Evolutionary conservation across 2,888 invertebrate genomes (phyloP), one percentile per base, ranked within the genome.

Genomic region (Seira musarum): DNA sequence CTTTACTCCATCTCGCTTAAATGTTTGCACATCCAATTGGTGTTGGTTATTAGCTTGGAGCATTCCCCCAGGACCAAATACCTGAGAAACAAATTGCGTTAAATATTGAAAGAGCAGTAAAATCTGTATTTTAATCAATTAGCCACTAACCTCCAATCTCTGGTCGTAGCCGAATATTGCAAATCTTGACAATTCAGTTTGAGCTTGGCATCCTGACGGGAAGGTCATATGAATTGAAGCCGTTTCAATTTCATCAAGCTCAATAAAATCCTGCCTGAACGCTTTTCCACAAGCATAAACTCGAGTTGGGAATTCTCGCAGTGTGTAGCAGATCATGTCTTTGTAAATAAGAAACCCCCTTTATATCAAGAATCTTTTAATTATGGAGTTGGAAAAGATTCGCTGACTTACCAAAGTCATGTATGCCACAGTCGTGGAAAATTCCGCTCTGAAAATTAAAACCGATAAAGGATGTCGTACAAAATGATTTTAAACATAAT

Each of bases 401-500:
- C n/a, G n/a, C n/a, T n/a, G n/a, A n/a, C n/a, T n/a, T 90, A 86
- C 93, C 93, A 78, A 93, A 90, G 87, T 93, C 93, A 85, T 93
- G 93, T 0, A 93, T 92, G 74, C 92, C 89, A 85, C 93, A 92
- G 87, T 93, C 93, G 80, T 93, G 92, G 88, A 93, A 93, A 46
- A 93, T 92, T 15, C 93, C 93, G 84, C n/a, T 93, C n/a, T n/a
- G n/a, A n/a, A n/a, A n/a, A n/a, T n/a, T n/a, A n/a, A n/a, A n/a
- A n/a, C n/a, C n/a, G n/a, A n/a, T n/a, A n/a, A n/a, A n/a, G n/a
- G n/a, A n/a, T n/a, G n/a, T n/a, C n/a, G n/a, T n/a, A n/a, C n/a
- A n/a, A n/a, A n/a, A n/a, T n/a, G n/a, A n/a, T n/a, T n/a, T n/a
- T n/a, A n/a, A n/a, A n/a, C n/a, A n/a, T n/a, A n/a, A n/a, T n/a